A percentile compares a stretch with the other conserved stretches of the same genome.
Evolutionary conservation across 2,113 vertebrate species (phyloP).

Genomic region (Scomber japonicus): DNA sequence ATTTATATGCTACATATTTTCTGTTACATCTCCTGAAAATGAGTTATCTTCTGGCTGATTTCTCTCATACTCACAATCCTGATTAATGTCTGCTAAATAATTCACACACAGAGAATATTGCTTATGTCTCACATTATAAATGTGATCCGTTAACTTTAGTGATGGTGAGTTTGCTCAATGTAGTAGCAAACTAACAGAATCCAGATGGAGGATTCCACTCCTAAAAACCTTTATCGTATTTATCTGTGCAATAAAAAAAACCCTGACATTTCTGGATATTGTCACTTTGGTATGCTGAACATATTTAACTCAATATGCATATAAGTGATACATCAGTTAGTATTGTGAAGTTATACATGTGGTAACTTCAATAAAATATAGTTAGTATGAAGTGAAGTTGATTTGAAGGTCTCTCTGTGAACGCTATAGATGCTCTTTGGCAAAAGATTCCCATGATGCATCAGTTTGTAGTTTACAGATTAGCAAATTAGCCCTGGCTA

Average conservation of each 20-base stretch:
- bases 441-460: slow-evolving; percentile 58
- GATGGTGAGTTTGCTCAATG: too few species aligned
- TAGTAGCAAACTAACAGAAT: not conserved
- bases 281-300: too few species aligned
- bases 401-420: not conserved
- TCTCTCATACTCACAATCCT: too few species aligned
- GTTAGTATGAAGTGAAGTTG: too few species aligned
- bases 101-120: not conserved
- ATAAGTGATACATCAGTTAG: too few species aligned
- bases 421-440: not conserved
- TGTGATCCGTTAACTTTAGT: not conserved
- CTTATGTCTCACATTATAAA: not conserved
- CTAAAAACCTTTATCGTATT: not conserved
- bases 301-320: not conserved
- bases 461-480: slow-evolving; percentile 62
- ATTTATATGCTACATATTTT: too few species aligned
- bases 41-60: too few species aligned
- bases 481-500: slow-evolving; percentile 28
- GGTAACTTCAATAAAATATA: not conserved
- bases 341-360: too few species aligned
- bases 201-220: not conserved
- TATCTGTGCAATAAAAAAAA: too few species aligned
- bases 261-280: too few species aligned
- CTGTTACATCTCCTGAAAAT: too few species aligned
- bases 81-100: too few species aligned